Evolutionary conservation across 2,113 vertebrate species (phyloP).

Genomic region (Nymphicus hollandicus): DNA sequence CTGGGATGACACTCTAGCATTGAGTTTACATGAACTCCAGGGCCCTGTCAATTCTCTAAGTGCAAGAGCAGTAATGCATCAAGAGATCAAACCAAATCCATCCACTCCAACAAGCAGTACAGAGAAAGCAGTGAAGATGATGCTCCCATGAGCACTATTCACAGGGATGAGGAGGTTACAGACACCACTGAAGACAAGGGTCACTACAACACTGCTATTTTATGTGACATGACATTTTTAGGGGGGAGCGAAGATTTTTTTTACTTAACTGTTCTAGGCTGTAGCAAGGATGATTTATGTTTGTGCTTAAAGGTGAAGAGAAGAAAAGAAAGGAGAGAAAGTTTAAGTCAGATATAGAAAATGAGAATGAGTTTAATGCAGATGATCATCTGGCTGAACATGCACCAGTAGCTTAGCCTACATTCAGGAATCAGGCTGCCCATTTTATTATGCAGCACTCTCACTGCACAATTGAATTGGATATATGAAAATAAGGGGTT

Average conservation of each 20-base stretch:
- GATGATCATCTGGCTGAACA: constrained; percentile 86
- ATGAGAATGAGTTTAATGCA: constrained; percentile 90
- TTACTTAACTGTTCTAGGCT: constrained; percentile 99
- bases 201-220: constrained; percentile 80
- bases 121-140: constrained; percentile 75
- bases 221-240: constrained; percentile 76
- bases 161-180: constrained; percentile 73
- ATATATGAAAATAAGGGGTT: background rate
- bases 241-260: constrained; percentile 75
- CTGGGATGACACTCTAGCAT: constrained; percentile 5
- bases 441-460: constrained; percentile 49
- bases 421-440: constrained; percentile 57
- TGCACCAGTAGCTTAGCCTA: constrained; percentile 75
- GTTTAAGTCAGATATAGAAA: constrained; percentile 96
- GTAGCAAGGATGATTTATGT: constrained; percentile 99
- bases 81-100: constrained; percentile 60
- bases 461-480: background rate
- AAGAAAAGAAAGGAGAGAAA: constrained; percentile 93
- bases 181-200: constrained; percentile 79
- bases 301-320: constrained; percentile 97
- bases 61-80: background rate
- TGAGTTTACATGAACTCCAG: background rate
- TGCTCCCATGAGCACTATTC: constrained; percentile 68
- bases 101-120: constrained; percentile 75
- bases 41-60: constrained; percentile 1